Percentiles rank a stretch among this genome's conserved stretches.
Evolutionary conservation across 2,888 invertebrate species (phyloP).

Genomic region (Melanostoma scalare): DNA sequence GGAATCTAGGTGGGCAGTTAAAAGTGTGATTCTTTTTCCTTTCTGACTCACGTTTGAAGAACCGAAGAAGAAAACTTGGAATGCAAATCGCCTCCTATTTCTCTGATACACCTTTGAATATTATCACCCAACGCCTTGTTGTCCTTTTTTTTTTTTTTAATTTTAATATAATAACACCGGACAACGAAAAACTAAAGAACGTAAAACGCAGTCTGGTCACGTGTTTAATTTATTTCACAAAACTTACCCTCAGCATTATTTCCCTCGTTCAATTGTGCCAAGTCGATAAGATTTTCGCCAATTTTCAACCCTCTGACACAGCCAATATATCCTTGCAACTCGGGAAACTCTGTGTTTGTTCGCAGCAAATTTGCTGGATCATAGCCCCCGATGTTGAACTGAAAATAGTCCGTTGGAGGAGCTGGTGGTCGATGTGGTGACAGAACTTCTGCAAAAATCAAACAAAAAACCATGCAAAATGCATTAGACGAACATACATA

Average conservation of each 20-base stretch:
- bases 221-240: not conserved
- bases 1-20: too few relatives aligned
- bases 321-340: slow-evolving; percentile 90
- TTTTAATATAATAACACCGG: too few relatives aligned
- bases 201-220: too few relatives aligned
- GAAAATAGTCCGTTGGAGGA: slow-evolving; percentile 94
- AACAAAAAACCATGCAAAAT: slow-evolving; percentile 44
- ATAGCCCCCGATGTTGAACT: slow-evolving; percentile 93
- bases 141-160: too few relatives aligned
- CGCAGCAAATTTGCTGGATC: slow-evolving; percentile 88
- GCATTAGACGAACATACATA: slow-evolving; percentile 14
- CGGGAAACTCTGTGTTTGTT: slow-evolving; percentile 83
- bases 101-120: too few relatives aligned
- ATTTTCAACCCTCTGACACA: slow-evolving; percentile 94
- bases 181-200: too few relatives aligned
- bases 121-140: too few relatives aligned
- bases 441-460: slow-evolving; percentile 87
- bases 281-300: slow-evolving; percentile 90
- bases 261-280: slow-evolving; percentile 87
- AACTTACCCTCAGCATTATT: slow-evolving; percentile 87
- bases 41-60: too few relatives aligned
- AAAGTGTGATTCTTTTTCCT: too few relatives aligned
- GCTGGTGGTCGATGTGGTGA: slow-evolving; percentile 94
- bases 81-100: too few relatives aligned
- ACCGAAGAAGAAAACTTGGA: too few relatives aligned